These are phyloP conservation scores for Listronotus bonariensis DNA, from an alignment of 1,140 invertebrate species.

Conservation along the genomic window DNA sequence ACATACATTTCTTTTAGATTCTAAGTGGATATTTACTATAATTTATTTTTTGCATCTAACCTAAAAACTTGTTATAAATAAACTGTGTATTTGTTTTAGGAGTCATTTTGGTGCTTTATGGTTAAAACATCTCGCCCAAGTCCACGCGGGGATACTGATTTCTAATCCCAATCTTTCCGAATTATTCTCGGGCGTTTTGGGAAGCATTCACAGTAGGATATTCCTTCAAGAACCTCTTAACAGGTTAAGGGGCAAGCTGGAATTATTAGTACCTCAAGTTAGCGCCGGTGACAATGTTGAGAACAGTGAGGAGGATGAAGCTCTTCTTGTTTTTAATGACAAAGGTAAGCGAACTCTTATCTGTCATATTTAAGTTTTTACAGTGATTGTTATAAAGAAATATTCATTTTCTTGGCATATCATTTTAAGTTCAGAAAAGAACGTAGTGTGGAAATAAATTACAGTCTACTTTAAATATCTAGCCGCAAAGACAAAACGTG, in stretches of 20 bases:
- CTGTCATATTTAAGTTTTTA: too few species aligned
- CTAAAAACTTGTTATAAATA: too few species aligned
- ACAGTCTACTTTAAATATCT: too few species aligned
- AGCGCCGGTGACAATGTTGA: slow-evolving; percentile 51
- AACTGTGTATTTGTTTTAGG: slow-evolving; percentile 54
- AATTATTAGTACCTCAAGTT: slow-evolving; percentile 63
- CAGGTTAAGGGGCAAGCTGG: slow-evolving; percentile 63
- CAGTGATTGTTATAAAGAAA: too few species aligned
- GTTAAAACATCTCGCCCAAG: slow-evolving; percentile 63
- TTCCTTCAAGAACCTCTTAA: slow-evolving; percentile 60
- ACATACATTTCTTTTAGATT: too few species aligned
- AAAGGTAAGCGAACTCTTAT: slow-evolving; percentile 54
- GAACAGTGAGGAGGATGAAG: slow-evolving; percentile 56
- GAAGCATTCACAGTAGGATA: slow-evolving; percentile 64
- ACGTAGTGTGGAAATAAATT: too few species aligned
- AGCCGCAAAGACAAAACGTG: too few species aligned
- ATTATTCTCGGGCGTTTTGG: slow-evolving; percentile 63
- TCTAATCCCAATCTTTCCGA: slow-evolving; percentile 62
- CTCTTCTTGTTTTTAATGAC: slow-evolving; percentile 64
- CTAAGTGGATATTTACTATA: too few species aligned
- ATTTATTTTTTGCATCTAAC: too few species aligned
- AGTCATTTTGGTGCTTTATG: slow-evolving; percentile 64
- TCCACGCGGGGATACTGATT: slow-evolving; percentile 67
- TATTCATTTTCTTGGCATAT: too few species aligned
- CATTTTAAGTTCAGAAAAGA: too few species aligned